phyloP scores from a whole-genome alignment of 2,888 invertebrate species.

The Antheraea yamamai region DNA sequence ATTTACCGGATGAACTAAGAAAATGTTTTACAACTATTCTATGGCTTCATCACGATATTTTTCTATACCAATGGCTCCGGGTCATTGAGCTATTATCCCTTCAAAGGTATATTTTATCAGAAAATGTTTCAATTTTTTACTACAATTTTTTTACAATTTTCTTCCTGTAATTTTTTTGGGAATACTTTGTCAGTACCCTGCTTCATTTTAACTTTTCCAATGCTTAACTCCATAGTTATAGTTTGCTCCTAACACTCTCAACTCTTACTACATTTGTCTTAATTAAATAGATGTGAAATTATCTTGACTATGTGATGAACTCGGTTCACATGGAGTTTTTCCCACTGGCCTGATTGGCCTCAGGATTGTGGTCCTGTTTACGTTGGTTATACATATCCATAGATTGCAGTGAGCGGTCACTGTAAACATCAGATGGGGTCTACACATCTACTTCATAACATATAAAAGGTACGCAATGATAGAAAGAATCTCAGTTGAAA shows the following conservation, averaged over 20 bases:
- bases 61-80: too few relatives aligned
- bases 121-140: too few relatives aligned
- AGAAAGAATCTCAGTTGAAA: neutral
- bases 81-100: too few relatives aligned
- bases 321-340: too few relatives aligned
- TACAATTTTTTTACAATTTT: neutral
- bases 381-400: too few relatives aligned
- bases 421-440: neutral
- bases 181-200: neutral
- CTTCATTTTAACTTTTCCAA: neutral
- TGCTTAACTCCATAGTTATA: neutral
- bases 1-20: too few relatives aligned
- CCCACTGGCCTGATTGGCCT: too few relatives aligned
- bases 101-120: too few relatives aligned
- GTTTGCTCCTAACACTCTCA: neutral
- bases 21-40: too few relatives aligned
- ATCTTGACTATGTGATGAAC: neutral
- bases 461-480: neutral
- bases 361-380: too few relatives aligned
- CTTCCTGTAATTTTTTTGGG: neutral
- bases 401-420: too few relatives aligned
- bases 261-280: neutral
- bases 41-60: too few relatives aligned
- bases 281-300: neutral
- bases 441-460: neutral